Percentiles rank a stretch among this genome's conserved stretches.
Evolutionary conservation across 1,140 invertebrate species (phyloP).

Genomic region (Thaumetopoea pityocampa): DNA sequence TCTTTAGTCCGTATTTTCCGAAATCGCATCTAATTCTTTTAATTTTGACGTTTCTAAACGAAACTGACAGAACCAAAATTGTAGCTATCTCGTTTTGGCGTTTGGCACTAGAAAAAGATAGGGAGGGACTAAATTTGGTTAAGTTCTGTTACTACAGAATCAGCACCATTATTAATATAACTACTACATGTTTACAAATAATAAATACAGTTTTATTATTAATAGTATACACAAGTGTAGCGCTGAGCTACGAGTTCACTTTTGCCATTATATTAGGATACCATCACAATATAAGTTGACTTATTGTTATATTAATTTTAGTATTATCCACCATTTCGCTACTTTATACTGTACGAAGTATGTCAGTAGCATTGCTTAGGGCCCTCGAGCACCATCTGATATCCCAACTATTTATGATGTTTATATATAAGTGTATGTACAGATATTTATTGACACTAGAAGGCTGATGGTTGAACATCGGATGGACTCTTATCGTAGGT

Average conservation of each 20-base stretch:
- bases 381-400: slow-evolving; percentile 24
- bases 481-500: slow-evolving; percentile 27
- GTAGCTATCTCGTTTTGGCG: too few species aligned
- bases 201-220: slow-evolving; percentile 23
- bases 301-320: slow-evolving; percentile 30
- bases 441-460: slow-evolving; percentile 64
- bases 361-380: slow-evolving; percentile 14
- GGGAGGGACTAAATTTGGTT: too few species aligned
- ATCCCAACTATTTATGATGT: slow-evolving; percentile 34
- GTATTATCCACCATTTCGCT: slow-evolving; percentile 18
- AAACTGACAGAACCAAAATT: too few species aligned
- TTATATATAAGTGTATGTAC: slow-evolving; percentile 49
- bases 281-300: slow-evolving; percentile 40
- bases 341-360: slow-evolving; percentile 23
- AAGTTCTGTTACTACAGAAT: too few species aligned
- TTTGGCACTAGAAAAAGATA: too few species aligned
- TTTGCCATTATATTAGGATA: slow-evolving; percentile 45
- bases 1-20: too few species aligned
- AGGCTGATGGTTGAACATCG: slow-evolving; percentile 45
- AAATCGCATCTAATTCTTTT: too few species aligned
- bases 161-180: too few species aligned
- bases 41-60: too few species aligned
- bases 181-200: slow-evolving; percentile 16
- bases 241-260: slow-evolving; percentile 29
- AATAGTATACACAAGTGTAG: slow-evolving; percentile 30